Percentiles rank a stretch among this genome's conserved stretches.
Conservation (phyloP, 2,113 vertebrate genomes). For the Syrmaticus mikado region DNA sequence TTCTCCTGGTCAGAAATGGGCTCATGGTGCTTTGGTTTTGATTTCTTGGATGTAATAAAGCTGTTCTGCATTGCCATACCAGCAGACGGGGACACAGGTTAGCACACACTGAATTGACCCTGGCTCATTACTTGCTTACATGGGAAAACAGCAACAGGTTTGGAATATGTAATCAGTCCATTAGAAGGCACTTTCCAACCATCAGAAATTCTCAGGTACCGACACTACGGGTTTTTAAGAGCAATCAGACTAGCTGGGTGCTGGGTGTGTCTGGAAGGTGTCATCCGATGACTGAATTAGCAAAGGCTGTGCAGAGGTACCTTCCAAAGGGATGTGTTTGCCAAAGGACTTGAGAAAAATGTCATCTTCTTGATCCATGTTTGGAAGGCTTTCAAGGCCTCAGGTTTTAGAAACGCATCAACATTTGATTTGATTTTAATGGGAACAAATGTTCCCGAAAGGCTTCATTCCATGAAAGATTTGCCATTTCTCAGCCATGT, state of each 20-base stretch:
- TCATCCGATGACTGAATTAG: not conserved
- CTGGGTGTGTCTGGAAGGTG: not conserved
- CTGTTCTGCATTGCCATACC: not conserved
- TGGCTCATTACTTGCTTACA: constrained; percentile 36
- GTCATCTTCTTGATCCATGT: not conserved
- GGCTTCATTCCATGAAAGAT: not conserved
- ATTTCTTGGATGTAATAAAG: not conserved
- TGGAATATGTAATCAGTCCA: constrained; percentile 53
- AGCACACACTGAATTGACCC: constrained; percentile 53
- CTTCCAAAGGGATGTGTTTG: rapidly evolving
- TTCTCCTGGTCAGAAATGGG: not conserved
- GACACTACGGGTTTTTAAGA: rapidly evolving
- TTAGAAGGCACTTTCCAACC: not conserved
- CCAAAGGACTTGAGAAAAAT: not conserved
- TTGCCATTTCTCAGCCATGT: not conserved
- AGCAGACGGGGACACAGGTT: not conserved
- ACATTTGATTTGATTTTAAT: not conserved
- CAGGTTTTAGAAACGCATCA: not conserved
- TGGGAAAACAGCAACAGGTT: not conserved
- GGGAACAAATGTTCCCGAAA: not conserved
- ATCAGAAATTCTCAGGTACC: not conserved
- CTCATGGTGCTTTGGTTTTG: not conserved
- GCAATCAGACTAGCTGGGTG: rapidly evolving
- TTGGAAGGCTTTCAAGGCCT: not conserved
- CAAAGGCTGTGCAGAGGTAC: not conserved